phyloP scores from a whole-genome alignment of 2,113 vertebrate genomes.

The Sylvia atricapilla region DNA sequence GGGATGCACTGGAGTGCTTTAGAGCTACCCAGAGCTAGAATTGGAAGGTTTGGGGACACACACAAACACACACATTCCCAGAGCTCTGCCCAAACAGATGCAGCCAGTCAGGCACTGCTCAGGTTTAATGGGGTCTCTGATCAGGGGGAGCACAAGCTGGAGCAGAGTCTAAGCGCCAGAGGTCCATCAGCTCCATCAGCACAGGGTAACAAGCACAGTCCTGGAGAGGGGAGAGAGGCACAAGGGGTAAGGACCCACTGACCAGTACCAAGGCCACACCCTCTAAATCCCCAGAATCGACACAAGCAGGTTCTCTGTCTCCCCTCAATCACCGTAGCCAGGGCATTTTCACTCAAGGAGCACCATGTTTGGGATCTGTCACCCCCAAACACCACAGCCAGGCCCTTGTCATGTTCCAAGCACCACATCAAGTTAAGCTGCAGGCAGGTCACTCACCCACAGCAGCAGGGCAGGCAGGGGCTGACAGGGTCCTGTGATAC shows the following conservation, averaged over 20 bases:
- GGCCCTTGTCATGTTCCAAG: not conserved
- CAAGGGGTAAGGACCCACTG: not conserved
- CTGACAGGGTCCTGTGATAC: accelerated
- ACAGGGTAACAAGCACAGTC: not conserved
- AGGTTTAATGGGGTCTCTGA: slow-evolving; percentile 11
- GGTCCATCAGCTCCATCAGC: not conserved
- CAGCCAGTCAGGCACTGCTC: not conserved
- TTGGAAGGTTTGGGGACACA: not conserved
- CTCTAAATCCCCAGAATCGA: not conserved
- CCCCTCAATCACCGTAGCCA: not conserved
- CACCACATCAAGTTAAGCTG: not conserved
- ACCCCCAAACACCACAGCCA: not conserved
- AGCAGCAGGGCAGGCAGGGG: not conserved
- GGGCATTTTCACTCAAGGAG: not conserved
- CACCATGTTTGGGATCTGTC: accelerated
- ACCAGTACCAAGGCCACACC: not conserved
- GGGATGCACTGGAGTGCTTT: not conserved
- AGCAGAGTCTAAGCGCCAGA: not conserved
- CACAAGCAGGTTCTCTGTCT: not conserved
- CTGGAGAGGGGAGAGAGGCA: not conserved
- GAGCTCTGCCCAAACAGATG: not conserved
- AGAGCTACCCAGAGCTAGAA: not conserved
- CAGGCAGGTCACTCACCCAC: slow-evolving; percentile 11
- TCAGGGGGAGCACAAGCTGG: accelerated
- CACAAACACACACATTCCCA: not conserved